These are phyloP conservation scores for Stenichneumon culpator DNA, from an alignment of 2,888 invertebrate species.

Conservation along the genomic window DNA sequence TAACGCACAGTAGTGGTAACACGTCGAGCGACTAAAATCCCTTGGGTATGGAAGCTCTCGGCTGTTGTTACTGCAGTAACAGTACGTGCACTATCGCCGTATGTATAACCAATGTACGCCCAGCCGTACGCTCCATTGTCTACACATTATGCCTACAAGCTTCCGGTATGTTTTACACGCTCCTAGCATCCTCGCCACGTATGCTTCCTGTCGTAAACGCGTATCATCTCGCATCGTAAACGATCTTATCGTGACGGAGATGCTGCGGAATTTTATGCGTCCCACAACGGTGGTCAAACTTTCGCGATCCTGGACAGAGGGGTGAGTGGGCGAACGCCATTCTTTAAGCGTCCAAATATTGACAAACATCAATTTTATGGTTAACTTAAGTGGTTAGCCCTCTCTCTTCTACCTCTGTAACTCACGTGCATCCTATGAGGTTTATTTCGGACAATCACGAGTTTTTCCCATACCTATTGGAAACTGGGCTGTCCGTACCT, in stretches of 20 bases:
- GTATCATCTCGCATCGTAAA: conserved; percentile 58
- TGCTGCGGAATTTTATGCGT: conserved; percentile 49
- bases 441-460: neutral
- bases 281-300: neutral
- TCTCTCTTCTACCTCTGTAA: neutral
- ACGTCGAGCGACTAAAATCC: conserved; percentile 45
- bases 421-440: neutral
- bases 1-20: conserved; percentile 12
- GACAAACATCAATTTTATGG: neutral
- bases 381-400: neutral
- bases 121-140: conserved; percentile 60
- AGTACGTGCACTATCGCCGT: conserved; percentile 39
- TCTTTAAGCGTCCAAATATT: no score
- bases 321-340: neutral
- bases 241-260: conserved; percentile 53
- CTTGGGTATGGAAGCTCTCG: conserved; percentile 34
- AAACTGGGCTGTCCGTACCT: conserved; percentile 44
- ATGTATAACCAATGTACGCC: conserved; percentile 17
- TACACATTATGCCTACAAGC: conserved; percentile 58
- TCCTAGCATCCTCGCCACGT: conserved; percentile 23
- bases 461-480: neutral
- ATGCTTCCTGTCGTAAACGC: conserved; percentile 62
- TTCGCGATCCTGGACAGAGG: neutral
- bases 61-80: conserved; percentile 17
- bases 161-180: conserved; percentile 64